phyloP scores from a whole-genome alignment of 1,140 invertebrate genomes.

The Telenomus remus region DNA sequence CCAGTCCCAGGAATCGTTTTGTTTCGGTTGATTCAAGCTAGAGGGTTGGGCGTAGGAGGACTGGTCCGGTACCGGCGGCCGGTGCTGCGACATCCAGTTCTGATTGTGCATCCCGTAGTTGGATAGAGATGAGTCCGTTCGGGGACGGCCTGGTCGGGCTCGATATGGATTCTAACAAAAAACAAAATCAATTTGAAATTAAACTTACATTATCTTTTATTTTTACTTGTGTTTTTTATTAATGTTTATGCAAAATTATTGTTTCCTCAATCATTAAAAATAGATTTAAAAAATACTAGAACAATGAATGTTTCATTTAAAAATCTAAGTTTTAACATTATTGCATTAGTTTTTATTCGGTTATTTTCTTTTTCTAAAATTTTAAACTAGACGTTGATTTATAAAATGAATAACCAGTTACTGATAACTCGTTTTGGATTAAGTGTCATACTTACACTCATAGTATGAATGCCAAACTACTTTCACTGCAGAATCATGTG shows the following conservation, averaged over 20 bases:
- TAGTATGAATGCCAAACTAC: constrained; percentile 56
- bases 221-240: too few species aligned
- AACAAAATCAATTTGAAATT: background rate
- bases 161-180: constrained; percentile 70
- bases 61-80: constrained; percentile 42
- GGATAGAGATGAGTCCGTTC: constrained; percentile 59
- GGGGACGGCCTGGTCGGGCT: constrained; percentile 63
- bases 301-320: too few species aligned
- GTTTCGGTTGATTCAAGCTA: constrained; percentile 61
- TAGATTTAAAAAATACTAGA: too few species aligned
- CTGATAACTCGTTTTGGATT: constrained; percentile 6
- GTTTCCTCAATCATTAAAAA: too few species aligned
- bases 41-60: constrained; percentile 50
- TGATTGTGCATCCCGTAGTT: constrained; percentile 68
- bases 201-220: background rate
- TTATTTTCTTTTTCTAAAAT: too few species aligned
- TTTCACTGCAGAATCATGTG: constrained; percentile 54
- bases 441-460: constrained; percentile 66
- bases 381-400: too few species aligned
- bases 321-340: background rate
- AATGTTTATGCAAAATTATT: too few species aligned
- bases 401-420: too few species aligned
- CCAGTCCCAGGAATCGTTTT: constrained; percentile 69
- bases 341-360: background rate
- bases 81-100: constrained; percentile 58